These are phyloP conservation scores for Meda fulgida DNA, from an alignment of 2,797 vertebrate genomes.

Conservation along the genomic window DNA sequence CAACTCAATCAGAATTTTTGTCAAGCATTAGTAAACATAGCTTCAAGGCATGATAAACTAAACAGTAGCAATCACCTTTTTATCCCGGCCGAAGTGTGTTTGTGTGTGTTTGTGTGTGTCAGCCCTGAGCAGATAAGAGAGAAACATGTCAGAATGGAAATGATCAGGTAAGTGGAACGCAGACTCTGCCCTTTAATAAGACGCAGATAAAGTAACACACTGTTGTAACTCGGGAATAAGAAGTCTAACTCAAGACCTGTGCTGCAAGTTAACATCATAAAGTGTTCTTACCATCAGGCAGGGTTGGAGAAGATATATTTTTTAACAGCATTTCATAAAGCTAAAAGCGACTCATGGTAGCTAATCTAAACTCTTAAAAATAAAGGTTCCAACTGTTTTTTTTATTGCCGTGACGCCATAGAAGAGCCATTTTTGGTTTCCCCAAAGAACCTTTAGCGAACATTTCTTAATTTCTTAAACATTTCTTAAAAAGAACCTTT, in stretches of 20 bases:
- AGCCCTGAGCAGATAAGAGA: conserved; percentile 2
- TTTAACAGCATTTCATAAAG: neutral
- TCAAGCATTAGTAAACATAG: neutral
- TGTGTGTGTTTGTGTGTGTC: neutral
- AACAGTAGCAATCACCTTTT: conserved; percentile 1
- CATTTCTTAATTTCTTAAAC: neutral
- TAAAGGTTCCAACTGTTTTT: too few relatives aligned
- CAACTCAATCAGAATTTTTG: conserved; percentile 21
- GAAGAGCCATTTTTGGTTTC: neutral
- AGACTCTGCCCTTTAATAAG: conserved; percentile 9
- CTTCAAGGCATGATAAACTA: conserved; percentile 1
- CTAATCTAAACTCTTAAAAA: neutral
- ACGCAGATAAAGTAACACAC: neutral
- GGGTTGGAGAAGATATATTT: neutral
- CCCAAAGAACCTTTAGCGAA: neutral
- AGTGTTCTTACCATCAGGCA: neutral
- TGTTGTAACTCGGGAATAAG: neutral
- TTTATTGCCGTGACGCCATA: neutral
- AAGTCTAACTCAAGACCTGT: neutral
- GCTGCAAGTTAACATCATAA: neutral
- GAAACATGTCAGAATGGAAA: conserved; percentile 10
- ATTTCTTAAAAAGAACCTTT: neutral
- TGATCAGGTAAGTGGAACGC: conserved; percentile 12
- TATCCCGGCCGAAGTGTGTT: neutral
- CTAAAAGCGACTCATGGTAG: neutral